These are phyloP conservation scores for Setophaga petechia DNA, from an alignment of 2,113 vertebrate genomes.

Conservation along the genomic window DNA sequence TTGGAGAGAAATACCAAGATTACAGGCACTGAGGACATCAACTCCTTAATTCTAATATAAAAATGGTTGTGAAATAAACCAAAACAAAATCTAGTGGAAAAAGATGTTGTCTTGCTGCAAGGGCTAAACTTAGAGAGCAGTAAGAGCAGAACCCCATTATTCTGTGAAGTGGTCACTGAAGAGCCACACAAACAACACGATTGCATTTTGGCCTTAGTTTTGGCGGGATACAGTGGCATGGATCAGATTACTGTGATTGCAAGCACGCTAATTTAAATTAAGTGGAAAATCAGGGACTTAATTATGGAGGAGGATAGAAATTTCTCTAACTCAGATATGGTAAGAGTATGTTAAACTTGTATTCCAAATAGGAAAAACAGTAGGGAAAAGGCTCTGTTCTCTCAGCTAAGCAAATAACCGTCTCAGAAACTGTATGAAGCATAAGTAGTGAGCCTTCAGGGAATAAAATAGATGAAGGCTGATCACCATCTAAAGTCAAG, in stretches of 20 bases:
- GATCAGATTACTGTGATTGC: neutral
- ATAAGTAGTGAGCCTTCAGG: neutral
- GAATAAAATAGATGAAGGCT: neutral
- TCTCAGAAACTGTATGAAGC: neutral
- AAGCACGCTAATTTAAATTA: neutral
- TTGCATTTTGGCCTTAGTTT: neutral
- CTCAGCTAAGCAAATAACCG: neutral
- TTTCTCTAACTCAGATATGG: neutral
- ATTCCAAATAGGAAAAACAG: neutral
- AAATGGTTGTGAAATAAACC: neutral
- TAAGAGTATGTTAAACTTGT: neutral
- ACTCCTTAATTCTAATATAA: neutral
- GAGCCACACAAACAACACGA: neutral
- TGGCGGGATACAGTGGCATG: neutral
- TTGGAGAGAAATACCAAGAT: neutral
- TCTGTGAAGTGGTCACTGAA: neutral
- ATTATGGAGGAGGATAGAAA: neutral
- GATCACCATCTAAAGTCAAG: neutral
- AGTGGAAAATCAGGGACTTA: neutral
- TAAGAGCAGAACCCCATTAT: fast-evolving
- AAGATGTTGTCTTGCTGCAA: fast-evolving
- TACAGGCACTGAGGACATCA: neutral
- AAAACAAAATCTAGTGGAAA: neutral
- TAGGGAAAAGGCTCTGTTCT: neutral
- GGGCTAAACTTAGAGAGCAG: neutral